These are phyloP conservation scores for roundworm (Caenorhabditis elegans) DNA, from an alignment of 1,140 invertebrate species.

Conservation along the genomic window WBcel235 BX284606.5:13958501-13959000, in stretches of 20 bases:
- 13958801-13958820: slow-evolving; percentile 14
- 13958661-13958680: not conserved
- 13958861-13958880: not conserved
- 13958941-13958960: too few species aligned
- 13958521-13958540: slow-evolving; percentile 8
- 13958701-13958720: slow-evolving; percentile 26
- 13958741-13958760: too few species aligned
- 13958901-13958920: too few species aligned
- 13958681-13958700: slow-evolving; percentile 23
- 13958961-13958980: too few species aligned
- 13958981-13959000: too few species aligned
- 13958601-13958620: not conserved
- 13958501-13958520: slow-evolving; percentile 24
- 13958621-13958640: slow-evolving; percentile 31
- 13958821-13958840: not conserved
- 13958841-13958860: slow-evolving; percentile 33
- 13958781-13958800: not conserved
- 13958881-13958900: not conserved
- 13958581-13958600: not conserved
- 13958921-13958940: too few species aligned
- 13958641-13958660: slow-evolving; percentile 19
- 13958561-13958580: not conserved
- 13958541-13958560: slow-evolving; percentile 10
- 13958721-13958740: not conserved
- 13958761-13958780: not conserved